A percentile compares a stretch with the other conserved stretches of the same genome.
Evolutionary conservation across 2,113 vertebrate genomes (phyloP).

Genomic region (Eptesicus fuscus): DNA sequence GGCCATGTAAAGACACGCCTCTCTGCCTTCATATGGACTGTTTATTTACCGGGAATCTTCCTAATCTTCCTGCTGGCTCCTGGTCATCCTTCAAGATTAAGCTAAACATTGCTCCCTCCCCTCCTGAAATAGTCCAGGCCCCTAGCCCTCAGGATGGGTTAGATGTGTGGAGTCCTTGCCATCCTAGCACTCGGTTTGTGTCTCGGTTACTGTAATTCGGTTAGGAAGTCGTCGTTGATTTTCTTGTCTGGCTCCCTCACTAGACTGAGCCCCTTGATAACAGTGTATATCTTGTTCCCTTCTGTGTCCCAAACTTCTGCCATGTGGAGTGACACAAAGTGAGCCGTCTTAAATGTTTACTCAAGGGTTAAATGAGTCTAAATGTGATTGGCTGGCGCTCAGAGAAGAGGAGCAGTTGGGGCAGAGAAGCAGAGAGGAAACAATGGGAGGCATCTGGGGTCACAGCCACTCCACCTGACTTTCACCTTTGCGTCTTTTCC

Average conservation of each 20-base stretch:
- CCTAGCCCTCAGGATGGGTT: background rate
- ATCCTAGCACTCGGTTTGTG: background rate
- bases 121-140: background rate
- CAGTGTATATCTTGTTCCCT: background rate
- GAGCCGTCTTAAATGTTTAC: too few relatives aligned
- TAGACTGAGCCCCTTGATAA: background rate
- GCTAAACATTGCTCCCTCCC: background rate
- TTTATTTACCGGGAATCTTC: background rate
- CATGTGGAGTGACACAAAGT: background rate
- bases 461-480: background rate
- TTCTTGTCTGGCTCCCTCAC: background rate
- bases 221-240: background rate
- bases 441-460: background rate
- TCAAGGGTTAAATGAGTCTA: background rate
- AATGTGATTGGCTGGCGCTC: background rate
- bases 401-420: background rate
- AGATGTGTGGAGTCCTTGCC: background rate
- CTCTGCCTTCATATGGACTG: background rate
- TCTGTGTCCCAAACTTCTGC: background rate
- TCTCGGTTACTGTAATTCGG: fast-evolving
- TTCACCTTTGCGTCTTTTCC: constrained; percentile 11
- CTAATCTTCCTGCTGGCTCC: background rate
- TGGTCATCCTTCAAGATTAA: background rate
- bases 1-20: background rate
- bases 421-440: background rate